phyloP scores from a whole-genome alignment of 2,113 vertebrate species.

The Callocephalon fimbriatum region DNA sequence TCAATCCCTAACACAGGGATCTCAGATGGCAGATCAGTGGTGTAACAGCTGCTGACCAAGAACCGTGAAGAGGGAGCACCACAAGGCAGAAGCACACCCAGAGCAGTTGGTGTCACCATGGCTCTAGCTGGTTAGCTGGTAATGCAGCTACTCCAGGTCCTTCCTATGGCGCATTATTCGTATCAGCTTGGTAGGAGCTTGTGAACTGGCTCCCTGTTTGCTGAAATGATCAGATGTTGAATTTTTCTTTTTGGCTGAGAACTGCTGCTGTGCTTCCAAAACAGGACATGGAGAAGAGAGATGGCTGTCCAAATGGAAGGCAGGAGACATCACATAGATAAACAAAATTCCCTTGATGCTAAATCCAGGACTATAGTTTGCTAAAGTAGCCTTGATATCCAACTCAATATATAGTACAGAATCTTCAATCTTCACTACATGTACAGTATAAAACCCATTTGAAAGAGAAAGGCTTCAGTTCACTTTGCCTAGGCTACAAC shows the following conservation, averaged over 20 bases:
- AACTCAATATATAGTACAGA: not conserved
- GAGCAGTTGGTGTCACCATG: not conserved
- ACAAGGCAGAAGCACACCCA: not conserved
- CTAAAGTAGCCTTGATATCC: not conserved
- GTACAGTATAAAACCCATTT: not conserved
- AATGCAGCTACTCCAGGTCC: accelerated
- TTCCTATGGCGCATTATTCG: not conserved
- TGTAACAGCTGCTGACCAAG: accelerated
- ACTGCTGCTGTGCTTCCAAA: not conserved
- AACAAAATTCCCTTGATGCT: not conserved
- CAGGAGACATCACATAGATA: not conserved
- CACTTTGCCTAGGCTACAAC: not conserved
- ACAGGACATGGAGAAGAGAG: not conserved
- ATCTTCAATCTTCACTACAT: not conserved
- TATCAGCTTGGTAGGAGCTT: not conserved
- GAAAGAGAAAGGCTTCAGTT: not conserved
- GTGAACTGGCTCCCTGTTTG: not conserved
- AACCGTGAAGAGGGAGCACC: not conserved
- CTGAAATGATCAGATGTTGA: not conserved
- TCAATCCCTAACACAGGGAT: not conserved
- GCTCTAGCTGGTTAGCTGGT: not conserved
- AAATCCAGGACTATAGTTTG: not conserved
- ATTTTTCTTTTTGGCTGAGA: not conserved
- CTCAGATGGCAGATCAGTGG: not conserved
- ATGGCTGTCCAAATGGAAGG: not conserved